These are phyloP conservation scores for Temnothorax rugatulus DNA, from an alignment of 2,888 invertebrate genomes.

Conservation along the genomic window DNA sequence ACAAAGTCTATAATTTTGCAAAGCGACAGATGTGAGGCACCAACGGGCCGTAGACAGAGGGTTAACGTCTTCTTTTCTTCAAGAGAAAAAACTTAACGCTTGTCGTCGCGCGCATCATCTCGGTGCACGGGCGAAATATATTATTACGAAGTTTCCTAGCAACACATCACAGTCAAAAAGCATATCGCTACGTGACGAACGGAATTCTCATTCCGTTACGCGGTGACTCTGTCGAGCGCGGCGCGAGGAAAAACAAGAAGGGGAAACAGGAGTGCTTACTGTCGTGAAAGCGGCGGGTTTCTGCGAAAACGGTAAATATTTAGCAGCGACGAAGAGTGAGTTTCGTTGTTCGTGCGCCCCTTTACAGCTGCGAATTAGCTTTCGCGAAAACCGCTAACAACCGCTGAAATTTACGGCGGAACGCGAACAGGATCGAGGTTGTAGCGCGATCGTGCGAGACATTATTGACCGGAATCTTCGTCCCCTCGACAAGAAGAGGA, in stretches of 20 bases:
- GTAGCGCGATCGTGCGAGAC: conserved; percentile 9
- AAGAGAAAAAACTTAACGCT: conserved; percentile 31
- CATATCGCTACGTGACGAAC: conserved; percentile 70
- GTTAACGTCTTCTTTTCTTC: neutral
- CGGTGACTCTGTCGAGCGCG: conserved; percentile 21
- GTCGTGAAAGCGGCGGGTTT: neutral
- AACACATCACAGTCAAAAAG: conserved; percentile 81
- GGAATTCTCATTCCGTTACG: conserved; percentile 27
- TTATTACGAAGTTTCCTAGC: conserved; percentile 73
- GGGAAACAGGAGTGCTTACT: neutral
- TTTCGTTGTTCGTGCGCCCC: conserved; percentile 7
- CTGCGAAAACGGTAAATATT: conserved; percentile 1
- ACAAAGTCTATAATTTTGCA: no score
- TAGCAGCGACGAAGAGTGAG: conserved; percentile 3
- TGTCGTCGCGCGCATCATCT: conserved; percentile 21
- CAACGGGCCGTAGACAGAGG: conserved; percentile 14
- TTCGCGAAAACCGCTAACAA: neutral
- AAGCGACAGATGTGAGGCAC: neutral
- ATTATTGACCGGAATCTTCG: conserved; percentile 6
- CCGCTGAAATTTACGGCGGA: neutral
- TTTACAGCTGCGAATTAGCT: neutral
- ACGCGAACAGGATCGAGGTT: neutral
- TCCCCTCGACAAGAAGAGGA: neutral
- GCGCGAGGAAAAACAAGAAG: neutral
- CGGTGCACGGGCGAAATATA: conserved; percentile 64